A percentile compares a stretch with the other conserved stretches of the same genome.
Evolutionary conservation across 2,797 vertebrate genomes (phyloP).

Genomic region (Catostomus latipinnis): DNA sequence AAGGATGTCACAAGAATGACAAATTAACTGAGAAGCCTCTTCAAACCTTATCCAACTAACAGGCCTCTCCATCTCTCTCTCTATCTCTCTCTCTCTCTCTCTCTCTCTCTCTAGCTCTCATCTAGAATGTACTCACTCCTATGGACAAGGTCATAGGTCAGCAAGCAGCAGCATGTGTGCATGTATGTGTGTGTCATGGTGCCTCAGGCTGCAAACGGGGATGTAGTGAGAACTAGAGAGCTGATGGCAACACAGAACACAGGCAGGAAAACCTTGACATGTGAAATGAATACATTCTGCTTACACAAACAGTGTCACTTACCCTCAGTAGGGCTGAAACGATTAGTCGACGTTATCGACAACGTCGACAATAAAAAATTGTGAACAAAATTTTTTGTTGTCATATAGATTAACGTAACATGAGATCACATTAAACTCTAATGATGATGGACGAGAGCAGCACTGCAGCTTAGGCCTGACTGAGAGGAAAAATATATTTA

Average conservation of each 20-base stretch:
- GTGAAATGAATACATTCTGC: slow-evolving; percentile 27
- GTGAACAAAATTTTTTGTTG: no score
- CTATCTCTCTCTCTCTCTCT: neutral
- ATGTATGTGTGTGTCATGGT: slow-evolving; percentile 25
- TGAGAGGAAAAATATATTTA: no score
- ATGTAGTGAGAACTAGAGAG: slow-evolving; percentile 34
- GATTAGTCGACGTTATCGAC: no score
- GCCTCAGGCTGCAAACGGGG: slow-evolving; percentile 43
- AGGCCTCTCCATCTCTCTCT: neutral
- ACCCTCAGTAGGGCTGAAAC: neutral
- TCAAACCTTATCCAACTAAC: slow-evolving; percentile 23
- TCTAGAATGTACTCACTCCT: slow-evolving; percentile 54
- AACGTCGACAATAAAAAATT: no score
- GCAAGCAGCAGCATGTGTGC: slow-evolving; percentile 38
- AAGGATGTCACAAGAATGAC: slow-evolving; percentile 20
- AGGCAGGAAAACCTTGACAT: slow-evolving; percentile 33
- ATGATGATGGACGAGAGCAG: no score
- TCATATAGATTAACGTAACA: no score
- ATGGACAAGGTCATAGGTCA: slow-evolving; percentile 54
- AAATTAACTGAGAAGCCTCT: neutral
- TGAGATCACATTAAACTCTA: no score
- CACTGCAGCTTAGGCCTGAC: no score
- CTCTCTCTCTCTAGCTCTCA: slow-evolving; percentile 5
- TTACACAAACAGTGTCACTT: neutral
- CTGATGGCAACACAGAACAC: slow-evolving; percentile 22